These are phyloP conservation scores for Horisme vitalbata DNA, from an alignment of 2,888 invertebrate species.

Conservation along the genomic window DNA sequence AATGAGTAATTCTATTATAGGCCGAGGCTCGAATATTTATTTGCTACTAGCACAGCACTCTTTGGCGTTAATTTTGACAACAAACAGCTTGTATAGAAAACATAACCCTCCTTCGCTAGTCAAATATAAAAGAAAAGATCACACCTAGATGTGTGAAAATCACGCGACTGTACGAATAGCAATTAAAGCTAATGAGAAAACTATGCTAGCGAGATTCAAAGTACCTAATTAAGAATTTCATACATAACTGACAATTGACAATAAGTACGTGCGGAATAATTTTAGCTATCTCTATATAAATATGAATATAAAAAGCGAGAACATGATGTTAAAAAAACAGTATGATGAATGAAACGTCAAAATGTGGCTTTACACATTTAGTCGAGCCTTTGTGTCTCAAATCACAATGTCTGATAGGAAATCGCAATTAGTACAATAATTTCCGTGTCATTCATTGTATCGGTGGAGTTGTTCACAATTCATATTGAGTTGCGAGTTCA, in stretches of 20 bases:
- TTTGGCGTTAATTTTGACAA: slow-evolving; percentile 45
- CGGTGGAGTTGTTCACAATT: slow-evolving; percentile 7
- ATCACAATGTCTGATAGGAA: slow-evolving; percentile 34
- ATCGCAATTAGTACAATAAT: slow-evolving; percentile 39
- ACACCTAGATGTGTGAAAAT: no score
- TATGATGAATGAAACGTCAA: slow-evolving; percentile 53
- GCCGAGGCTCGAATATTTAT: slow-evolving; percentile 44
- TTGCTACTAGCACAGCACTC: slow-evolving; percentile 35
- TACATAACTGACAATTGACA: no score
- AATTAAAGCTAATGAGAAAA: no score
- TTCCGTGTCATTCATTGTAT: slow-evolving; percentile 27
- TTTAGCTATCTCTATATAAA: no score
- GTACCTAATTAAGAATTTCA: no score
- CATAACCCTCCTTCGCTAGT: no score
- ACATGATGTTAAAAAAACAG: slow-evolving; percentile 30
- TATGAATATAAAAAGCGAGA: no score
- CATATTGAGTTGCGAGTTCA: neutral
- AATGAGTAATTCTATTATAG: slow-evolving; percentile 43
- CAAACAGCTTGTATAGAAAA: no score
- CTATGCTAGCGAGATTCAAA: no score
- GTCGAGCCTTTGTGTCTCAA: slow-evolving; percentile 32
- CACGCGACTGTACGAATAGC: no score
- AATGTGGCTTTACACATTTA: slow-evolving; percentile 36
- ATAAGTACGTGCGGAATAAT: no score
- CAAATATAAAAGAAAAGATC: no score